These are phyloP conservation scores for Monopterus albus DNA, from an alignment of 2,113 vertebrate genomes.

Conservation along the genomic window DNA sequence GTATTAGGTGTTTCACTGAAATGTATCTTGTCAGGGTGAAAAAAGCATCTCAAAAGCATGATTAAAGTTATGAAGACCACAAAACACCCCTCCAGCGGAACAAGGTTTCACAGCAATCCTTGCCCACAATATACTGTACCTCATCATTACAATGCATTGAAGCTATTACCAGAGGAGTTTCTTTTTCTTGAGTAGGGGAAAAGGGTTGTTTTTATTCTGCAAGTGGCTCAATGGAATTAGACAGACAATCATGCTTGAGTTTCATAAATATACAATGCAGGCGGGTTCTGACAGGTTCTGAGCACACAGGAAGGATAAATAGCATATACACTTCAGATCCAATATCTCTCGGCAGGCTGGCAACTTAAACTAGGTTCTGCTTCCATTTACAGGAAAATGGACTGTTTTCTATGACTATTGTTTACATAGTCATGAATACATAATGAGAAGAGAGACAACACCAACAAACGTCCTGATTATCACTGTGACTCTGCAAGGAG, in stretches of 20 bases:
- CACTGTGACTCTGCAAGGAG: background rate
- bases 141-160: conserved; percentile 24
- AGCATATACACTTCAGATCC: background rate
- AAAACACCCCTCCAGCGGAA: background rate
- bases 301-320: background rate
- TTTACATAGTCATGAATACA: conserved; percentile 33
- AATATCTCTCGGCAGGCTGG: background rate
- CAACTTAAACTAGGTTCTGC: background rate
- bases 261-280: background rate
- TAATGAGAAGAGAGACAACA: conserved; percentile 12
- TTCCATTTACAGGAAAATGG: conserved; percentile 2
- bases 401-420: conserved; percentile 25
- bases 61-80: background rate
- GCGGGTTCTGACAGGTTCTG: background rate
- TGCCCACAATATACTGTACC: background rate
- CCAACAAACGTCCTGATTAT: conserved; percentile 10
- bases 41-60: background rate
- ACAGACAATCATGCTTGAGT: conserved; percentile 14
- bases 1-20: no score
- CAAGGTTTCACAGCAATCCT: background rate
- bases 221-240: conserved; percentile 15
- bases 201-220: conserved; percentile 3
- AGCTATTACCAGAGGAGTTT: background rate
- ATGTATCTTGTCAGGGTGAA: background rate
- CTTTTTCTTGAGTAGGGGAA: background rate